Percentiles rank a stretch among this genome's conserved stretches.
These are phyloP conservation scores for Ormyrus pomaceus DNA, from an alignment of 2,888 invertebrate species.

Conservation along the genomic window DNA sequence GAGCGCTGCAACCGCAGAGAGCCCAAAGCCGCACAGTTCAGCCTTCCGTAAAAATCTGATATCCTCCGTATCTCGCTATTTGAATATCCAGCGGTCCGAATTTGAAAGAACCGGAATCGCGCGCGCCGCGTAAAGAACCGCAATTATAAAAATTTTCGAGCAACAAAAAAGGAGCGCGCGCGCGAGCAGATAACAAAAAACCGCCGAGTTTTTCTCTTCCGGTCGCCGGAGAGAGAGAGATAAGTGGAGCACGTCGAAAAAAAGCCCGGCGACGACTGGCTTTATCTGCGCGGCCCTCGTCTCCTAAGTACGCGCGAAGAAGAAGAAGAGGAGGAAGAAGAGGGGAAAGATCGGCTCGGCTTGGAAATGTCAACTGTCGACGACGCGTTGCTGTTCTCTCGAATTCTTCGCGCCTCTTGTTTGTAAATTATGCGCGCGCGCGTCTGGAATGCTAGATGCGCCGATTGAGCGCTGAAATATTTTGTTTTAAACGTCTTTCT, in stretches of 20 bases:
- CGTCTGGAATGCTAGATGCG: too few species aligned
- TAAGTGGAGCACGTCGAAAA: slow-evolving; percentile 45
- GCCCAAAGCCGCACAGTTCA: too few species aligned
- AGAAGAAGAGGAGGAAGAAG: neutral
- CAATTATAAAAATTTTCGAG: slow-evolving; percentile 26
- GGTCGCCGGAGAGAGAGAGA: neutral
- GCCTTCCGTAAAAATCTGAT: too few species aligned
- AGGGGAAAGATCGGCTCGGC: neutral
- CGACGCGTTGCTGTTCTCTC: neutral
- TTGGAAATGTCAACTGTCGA: neutral
- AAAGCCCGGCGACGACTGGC: slow-evolving; percentile 7
- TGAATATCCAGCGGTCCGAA: slow-evolving; percentile 17
- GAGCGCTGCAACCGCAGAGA: neutral
- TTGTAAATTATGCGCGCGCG: too few species aligned
- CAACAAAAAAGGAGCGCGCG: neutral
- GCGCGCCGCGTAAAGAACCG: neutral
- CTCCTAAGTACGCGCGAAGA: neutral
- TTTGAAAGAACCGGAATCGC: slow-evolving; percentile 41
- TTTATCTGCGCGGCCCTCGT: neutral
- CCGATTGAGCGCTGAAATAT: too few species aligned
- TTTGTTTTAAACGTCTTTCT: too few species aligned
- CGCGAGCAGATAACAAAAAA: neutral
- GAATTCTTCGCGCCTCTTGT: too few species aligned
- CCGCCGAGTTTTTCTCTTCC: slow-evolving; percentile 26
- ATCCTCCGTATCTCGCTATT: neutral